A percentile compares a stretch with the other conserved stretches of the same genome.
Evolutionary conservation across 2,113 vertebrate genomes (phyloP).

Genomic region (Pionites leucogaster): DNA sequence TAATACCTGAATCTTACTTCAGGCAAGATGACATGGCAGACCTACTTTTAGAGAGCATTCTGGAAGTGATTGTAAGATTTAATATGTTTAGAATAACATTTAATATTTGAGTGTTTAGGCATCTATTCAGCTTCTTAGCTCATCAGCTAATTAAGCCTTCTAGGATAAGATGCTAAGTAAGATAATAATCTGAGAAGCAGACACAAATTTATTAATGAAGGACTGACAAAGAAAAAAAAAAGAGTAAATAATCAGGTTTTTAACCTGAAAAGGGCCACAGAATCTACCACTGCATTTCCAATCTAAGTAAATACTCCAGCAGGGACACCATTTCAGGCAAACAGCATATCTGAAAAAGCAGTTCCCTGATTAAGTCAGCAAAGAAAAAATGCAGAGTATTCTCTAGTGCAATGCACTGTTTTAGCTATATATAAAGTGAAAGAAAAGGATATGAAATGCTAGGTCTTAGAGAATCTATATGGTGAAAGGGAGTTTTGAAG

Average conservation of each 20-base stretch:
- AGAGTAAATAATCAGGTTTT: neutral
- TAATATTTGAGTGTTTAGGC: neutral
- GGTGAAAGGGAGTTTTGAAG: conserved; percentile 12
- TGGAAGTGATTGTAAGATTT: neutral
- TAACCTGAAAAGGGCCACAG: neutral
- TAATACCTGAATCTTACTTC: neutral
- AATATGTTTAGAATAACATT: neutral
- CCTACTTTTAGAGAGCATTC: neutral
- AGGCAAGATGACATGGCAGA: neutral
- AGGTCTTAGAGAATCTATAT: neutral
- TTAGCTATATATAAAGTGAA: conserved; percentile 45
- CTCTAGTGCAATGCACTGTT: neutral
- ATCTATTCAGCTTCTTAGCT: neutral
- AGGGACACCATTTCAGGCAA: conserved; percentile 62
- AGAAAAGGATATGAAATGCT: conserved; percentile 31
- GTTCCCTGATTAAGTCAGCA: conserved; percentile 51
- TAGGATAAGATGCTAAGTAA: neutral
- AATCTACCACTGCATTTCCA: conserved; percentile 63
- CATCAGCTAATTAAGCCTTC: neutral
- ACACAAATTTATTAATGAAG: neutral
- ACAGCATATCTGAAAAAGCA: conserved; percentile 65
- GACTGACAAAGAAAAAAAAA: neutral
- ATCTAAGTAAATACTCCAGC: conserved; percentile 41
- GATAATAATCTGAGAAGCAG: neutral
- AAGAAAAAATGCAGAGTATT: conserved; percentile 60